A percentile compares a stretch with the other conserved stretches of the same genome.
phyloP scores from a whole-genome alignment of 2,113 vertebrate species.

The Grammomys surdaster region DNA sequence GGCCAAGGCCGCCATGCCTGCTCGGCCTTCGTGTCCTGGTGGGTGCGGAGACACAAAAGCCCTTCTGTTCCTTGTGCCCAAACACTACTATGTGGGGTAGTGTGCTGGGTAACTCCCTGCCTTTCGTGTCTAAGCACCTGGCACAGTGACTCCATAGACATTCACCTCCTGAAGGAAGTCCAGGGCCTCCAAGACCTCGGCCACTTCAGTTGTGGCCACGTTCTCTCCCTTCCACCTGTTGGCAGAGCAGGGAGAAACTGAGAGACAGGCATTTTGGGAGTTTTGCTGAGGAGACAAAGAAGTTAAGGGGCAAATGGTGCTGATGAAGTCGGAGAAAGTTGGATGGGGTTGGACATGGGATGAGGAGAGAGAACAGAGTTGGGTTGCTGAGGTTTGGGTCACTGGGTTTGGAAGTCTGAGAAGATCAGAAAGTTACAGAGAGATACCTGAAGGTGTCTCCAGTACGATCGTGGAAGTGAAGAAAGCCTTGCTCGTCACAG shows the following conservation, averaged over 20 bases:
- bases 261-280: neutral
- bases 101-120: neutral
- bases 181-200: conserved; percentile 88
- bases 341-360: neutral
- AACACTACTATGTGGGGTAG: neutral
- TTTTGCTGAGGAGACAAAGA: neutral
- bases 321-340: neutral
- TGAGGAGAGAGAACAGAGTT: neutral
- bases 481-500: conserved; percentile 88
- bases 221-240: conserved; percentile 96
- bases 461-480: conserved; percentile 91
- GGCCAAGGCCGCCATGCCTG: conserved; percentile 92
- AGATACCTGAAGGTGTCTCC: conserved; percentile 95
- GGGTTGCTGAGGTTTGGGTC: neutral
- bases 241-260: neutral
- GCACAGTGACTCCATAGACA: conserved; percentile 91
- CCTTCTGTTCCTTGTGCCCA: neutral
- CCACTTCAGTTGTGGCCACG: conserved; percentile 94
- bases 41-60: neutral
- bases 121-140: conserved; percentile 86
- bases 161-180: conserved; percentile 92
- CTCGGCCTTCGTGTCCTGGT: conserved; percentile 92
- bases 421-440: rapidly evolving
- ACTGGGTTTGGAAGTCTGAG: neutral
- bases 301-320: rapidly evolving